A percentile compares a stretch with the other conserved stretches of the same genome.
Conservation (phyloP, 2,888 invertebrate species). For the Stenodema calcarata region DNA sequence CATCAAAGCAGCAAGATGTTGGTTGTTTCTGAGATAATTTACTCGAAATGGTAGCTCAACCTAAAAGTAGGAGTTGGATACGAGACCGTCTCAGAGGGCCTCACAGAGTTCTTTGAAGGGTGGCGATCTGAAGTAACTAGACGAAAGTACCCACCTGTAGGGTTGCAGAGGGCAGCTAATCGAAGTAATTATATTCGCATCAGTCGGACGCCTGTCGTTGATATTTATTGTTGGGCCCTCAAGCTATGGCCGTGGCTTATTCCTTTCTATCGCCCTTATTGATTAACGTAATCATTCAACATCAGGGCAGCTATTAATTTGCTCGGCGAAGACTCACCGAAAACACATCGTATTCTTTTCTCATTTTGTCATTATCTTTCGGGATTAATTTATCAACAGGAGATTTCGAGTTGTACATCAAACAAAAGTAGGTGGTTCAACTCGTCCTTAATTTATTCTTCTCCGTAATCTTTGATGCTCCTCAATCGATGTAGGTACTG, state of each 20-base stretch:
- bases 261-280: constrained; percentile 48
- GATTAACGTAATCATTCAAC: constrained; percentile 51
- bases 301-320: constrained; percentile 32
- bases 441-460: too few species aligned
- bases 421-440: neutral
- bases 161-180: constrained; percentile 17
- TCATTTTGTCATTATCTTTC: constrained; percentile 9
- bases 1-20: too few species aligned
- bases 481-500: too few species aligned
- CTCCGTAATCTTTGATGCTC: too few species aligned
- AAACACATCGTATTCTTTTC: neutral
- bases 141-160: constrained; percentile 1
- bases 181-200: constrained; percentile 54
- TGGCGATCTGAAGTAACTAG: constrained; percentile 11
- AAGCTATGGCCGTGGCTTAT: constrained; percentile 42
- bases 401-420: neutral
- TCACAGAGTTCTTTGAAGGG: neutral
- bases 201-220: constrained; percentile 40
- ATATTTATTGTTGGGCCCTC: constrained; percentile 37
- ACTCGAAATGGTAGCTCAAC: neutral
- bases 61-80: neutral
- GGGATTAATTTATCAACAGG: neutral
- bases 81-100: neutral
- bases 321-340: neutral
- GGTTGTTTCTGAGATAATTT: too few species aligned